Conservation (phyloP, 1,140 invertebrate species). For the Zaprionus lachaisei region DNA sequence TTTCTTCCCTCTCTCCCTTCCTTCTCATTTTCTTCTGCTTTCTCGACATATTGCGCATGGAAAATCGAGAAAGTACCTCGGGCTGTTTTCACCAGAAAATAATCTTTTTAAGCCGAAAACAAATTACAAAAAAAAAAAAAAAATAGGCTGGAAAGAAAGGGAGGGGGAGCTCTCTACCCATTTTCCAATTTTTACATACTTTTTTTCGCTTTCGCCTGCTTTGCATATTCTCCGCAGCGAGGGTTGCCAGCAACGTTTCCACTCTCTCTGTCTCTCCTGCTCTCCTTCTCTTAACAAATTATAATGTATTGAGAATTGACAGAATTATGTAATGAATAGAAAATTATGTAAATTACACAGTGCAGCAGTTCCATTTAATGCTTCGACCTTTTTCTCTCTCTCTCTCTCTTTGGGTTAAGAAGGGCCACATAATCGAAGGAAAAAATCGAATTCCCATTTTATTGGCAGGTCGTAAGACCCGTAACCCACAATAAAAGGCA, state of each 20-base stretch:
- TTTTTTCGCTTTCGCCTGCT: constrained; percentile 17
- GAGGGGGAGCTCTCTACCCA: constrained; percentile 46
- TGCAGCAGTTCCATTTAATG: constrained; percentile 84
- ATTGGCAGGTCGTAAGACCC: constrained; percentile 48
- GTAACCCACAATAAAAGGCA: neutral
- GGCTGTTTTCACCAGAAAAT: constrained; percentile 82
- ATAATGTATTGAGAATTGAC: constrained; percentile 84
- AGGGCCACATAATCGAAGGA: constrained; percentile 18
- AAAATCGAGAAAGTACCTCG: constrained; percentile 64
- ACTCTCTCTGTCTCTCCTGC: too few species aligned
- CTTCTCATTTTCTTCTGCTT: neutral
- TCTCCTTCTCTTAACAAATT: constrained; percentile 73
- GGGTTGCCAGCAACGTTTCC: constrained; percentile 33
- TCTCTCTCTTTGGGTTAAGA: neutral
- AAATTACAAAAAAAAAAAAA: constrained; percentile 59
- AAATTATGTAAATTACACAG: constrained; percentile 84
- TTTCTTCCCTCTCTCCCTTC: neutral
- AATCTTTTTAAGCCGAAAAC: constrained; percentile 82
- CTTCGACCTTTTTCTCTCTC: constrained; percentile 73
- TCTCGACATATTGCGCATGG: constrained; percentile 71
- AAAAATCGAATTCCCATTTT: constrained; percentile 53
- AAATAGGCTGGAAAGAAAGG: constrained; percentile 42
- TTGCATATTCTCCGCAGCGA: constrained; percentile 15
- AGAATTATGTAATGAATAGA: constrained; percentile 84
- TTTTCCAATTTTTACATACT: constrained; percentile 21